Conservation (phyloP, 2,113 vertebrate species). For the Zosterops pallidus region DNA sequence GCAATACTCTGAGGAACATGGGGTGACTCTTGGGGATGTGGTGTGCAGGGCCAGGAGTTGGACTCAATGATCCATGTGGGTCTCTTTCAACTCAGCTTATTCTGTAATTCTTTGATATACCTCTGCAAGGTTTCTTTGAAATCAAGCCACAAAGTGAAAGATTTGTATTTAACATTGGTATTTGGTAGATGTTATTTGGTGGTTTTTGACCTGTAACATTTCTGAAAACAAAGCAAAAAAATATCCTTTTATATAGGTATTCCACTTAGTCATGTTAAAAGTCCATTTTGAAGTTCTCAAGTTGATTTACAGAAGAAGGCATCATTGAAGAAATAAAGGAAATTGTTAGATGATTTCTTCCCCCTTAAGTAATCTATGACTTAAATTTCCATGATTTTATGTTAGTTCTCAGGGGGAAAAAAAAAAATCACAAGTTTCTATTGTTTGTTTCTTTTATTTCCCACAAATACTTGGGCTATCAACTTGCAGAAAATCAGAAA, state of each 20-base stretch:
- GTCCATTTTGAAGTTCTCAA: not conserved
- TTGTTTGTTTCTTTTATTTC: not conserved
- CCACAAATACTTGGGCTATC: not conserved
- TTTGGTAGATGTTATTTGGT: not conserved
- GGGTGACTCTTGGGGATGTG: not conserved
- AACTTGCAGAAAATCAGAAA: not conserved
- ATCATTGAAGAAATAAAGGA: not conserved
- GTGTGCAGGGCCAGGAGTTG: not conserved
- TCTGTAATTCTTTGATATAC: not conserved
- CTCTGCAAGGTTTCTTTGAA: not conserved
- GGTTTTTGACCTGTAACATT: not conserved
- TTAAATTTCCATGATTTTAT: not conserved
- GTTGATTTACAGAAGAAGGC: not conserved
- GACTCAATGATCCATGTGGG: not conserved
- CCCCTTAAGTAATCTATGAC: not conserved
- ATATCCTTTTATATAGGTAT: not conserved
- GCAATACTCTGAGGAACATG: not conserved
- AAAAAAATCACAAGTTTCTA: not conserved
- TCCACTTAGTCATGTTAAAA: not conserved
- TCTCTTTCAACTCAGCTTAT: not conserved
- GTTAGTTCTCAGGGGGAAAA: not conserved
- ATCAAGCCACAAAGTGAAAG: not conserved
- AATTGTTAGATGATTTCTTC: not conserved
- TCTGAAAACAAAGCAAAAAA: not conserved
- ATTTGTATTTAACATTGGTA: not conserved